Evolutionary conservation across 2,797 vertebrate species (phyloP).

Genomic region (Phrynocephalus guinanensis): DNA sequence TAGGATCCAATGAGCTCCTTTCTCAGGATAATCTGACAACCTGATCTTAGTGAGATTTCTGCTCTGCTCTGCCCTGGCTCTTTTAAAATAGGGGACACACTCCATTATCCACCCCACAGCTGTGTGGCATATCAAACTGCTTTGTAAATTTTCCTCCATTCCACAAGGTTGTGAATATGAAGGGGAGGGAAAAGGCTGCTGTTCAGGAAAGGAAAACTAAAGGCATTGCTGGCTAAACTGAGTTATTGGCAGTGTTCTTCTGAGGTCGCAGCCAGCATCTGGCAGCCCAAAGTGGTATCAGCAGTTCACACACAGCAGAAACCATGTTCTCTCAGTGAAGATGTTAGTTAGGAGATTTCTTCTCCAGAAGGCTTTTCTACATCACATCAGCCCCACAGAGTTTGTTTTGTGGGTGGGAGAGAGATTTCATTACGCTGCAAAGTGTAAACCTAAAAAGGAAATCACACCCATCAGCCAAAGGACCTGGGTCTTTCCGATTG

Average conservation of each 20-base stretch:
- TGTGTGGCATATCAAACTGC: not conserved
- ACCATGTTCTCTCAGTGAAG: not conserved
- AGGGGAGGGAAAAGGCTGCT: not conserved
- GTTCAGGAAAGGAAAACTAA: not conserved
- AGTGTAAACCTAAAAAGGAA: not conserved
- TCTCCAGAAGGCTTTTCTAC: not conserved
- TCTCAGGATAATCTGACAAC: not conserved
- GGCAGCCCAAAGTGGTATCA: not conserved
- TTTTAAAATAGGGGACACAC: not conserved
- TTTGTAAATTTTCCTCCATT: not conserved
- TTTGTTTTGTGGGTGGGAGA: not conserved
- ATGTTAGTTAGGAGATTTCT: not conserved
- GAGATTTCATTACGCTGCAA: not conserved
- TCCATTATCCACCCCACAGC: not conserved
- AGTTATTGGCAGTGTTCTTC: not conserved
- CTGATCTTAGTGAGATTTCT: not conserved
- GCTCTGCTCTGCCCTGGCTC: too few species aligned
- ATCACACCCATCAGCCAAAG: not conserved
- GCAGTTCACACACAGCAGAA: not conserved
- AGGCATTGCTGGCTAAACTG: not conserved
- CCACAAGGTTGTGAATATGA: not conserved
- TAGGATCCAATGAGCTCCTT: not conserved
- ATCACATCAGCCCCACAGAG: not conserved
- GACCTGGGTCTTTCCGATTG: too few species aligned
- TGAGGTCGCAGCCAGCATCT: too few species aligned